phyloP scores from a whole-genome alignment of 2,113 vertebrate genomes.

The Zosterops hypoxanthus region DNA sequence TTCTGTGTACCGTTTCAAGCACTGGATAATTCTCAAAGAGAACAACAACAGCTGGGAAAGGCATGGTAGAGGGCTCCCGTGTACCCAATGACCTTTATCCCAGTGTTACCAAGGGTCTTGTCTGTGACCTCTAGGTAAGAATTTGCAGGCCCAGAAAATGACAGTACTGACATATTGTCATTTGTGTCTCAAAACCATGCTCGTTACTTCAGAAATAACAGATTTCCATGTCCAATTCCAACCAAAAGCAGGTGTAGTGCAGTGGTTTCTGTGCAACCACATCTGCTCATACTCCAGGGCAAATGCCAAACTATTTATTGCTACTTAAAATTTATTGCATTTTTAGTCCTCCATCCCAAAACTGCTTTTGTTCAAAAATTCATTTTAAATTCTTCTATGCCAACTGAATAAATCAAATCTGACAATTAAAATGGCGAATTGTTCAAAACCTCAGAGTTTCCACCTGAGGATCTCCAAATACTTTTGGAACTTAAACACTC shows the following conservation, averaged over 20 bases:
- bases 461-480: conserved; percentile 37
- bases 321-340: conserved; percentile 52
- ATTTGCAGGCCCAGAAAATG: neutral
- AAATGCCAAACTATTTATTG: conserved; percentile 47
- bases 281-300: conserved; percentile 36
- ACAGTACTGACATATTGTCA: accelerated
- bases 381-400: conserved; percentile 32
- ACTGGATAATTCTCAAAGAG: neutral
- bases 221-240: neutral
- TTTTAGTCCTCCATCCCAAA: conserved; percentile 1
- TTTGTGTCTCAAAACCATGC: neutral
- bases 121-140: neutral
- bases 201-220: neutral
- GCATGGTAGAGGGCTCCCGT: neutral
- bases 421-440: conserved; percentile 40
- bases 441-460: conserved; percentile 27
- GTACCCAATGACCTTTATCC: neutral
- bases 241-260: conserved; percentile 45
- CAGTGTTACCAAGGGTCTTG: neutral
- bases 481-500: neutral
- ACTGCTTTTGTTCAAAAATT: conserved; percentile 50
- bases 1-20: neutral
- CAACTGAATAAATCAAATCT: conserved; percentile 39
- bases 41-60: neutral
- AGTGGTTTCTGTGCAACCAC: conserved; percentile 28